Conservation (phyloP, 1,140 invertebrate species). For the Potamilus streckersoni region DNA sequence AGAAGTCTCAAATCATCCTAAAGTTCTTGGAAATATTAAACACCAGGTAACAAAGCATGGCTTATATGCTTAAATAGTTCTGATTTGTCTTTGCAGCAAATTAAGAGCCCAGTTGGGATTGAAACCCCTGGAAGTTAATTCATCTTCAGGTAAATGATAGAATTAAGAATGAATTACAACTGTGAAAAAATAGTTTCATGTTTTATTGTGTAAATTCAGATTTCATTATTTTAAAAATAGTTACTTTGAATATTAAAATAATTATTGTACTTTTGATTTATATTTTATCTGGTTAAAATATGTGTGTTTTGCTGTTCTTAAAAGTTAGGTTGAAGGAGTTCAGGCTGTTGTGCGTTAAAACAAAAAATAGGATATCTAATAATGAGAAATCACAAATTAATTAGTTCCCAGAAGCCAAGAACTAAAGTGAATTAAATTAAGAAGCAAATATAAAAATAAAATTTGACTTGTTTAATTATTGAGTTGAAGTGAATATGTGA, state of each 20-base stretch:
- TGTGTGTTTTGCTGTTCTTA: background rate
- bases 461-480: no score
- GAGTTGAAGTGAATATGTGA: no score
- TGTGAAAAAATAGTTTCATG: background rate
- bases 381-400: no score
- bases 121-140: slow-evolving; percentile 84
- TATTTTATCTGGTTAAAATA: background rate
- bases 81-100: slow-evolving; percentile 69
- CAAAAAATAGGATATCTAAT: no score
- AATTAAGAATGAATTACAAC: no score
- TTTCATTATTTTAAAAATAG: background rate
- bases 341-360: no score
- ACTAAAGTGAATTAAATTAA: no score
- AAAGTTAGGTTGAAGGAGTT: background rate
- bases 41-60: no score
- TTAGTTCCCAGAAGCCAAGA: no score
- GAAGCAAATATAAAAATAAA: no score
- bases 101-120: slow-evolving; percentile 92
- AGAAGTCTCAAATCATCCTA: no score
- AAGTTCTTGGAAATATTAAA: no score
- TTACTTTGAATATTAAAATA: background rate
- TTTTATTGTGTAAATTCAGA: background rate
- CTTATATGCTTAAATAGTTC: background rate
- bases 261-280: background rate
- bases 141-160: background rate